Evolutionary conservation across 1,140 invertebrate species (phyloP), one percentile per base, ranked within the genome.

Genomic region (Euwallacea fornicatus): DNA sequence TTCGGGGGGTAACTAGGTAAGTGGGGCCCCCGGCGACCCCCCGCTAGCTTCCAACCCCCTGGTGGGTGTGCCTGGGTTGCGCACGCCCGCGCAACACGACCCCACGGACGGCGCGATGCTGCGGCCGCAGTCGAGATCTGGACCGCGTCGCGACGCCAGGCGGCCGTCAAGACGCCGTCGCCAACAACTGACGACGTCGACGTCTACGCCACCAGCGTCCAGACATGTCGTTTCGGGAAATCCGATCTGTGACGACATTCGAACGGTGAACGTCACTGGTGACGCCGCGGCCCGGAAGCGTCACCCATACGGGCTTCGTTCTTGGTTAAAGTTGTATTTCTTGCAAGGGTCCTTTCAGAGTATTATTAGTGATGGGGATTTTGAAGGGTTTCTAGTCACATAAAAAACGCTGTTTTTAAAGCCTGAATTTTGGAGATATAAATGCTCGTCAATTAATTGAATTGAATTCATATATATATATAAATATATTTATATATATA

Each of bases 41-140:
- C 42, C 41, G 42, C 62, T 11, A 21, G 15, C 15, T 47, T 53
- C 55, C 16, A 46, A 33, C 53, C 58, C 16, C 53, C 4, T 73
- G 75, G 76, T 75, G 70, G 70, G 70, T 72, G 70, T 72, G 70
- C 44, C 63, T 73, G 76, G 74, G 77, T 71, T 73, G 76, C 78
- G 77, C 76, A 77, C 74, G 75, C 74, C 77, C 73, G 70, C 73
- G 67, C 65, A 16, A 16, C 65, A 53, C 68, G 44, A 59, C 42
- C 54, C 50, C 64, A n/a, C 50, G 58, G 16, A 43, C 47, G 59
- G 42, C 72, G 72, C 72, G 72, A 65, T 61, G 69, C 62, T 67
- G 72, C 65, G 73, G 58, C 65, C 59, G 60, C 64, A 72, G 70
- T 72, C 70, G 63, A 72, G 70, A 72, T 72, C 70, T 74, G 69